A percentile compares a stretch with the other conserved stretches of the same genome.
Conservation (phyloP, 2,113 vertebrate species). For the Xenopus laevis region DNA sequence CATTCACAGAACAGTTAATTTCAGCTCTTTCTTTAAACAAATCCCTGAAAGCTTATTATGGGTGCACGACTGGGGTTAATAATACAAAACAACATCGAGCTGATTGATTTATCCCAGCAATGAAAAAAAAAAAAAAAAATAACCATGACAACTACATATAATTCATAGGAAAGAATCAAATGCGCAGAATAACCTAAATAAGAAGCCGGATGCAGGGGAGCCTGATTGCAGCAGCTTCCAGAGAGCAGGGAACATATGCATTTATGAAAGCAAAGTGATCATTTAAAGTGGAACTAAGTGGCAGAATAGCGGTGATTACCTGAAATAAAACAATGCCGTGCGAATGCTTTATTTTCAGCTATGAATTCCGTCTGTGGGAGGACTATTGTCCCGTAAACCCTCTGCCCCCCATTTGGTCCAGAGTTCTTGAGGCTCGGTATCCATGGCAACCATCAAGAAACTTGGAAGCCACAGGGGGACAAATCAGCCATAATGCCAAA, state of each 20-base stretch:
- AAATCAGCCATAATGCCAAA: conserved; percentile 31
- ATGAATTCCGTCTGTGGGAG: conserved; percentile 36
- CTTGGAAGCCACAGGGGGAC: conserved; percentile 26
- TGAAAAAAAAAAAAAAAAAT: conserved; percentile 13
- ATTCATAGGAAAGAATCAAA: conserved; percentile 35
- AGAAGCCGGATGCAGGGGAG: conserved; percentile 24
- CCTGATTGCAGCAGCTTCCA: conserved; percentile 28
- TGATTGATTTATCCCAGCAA: conserved; percentile 15
- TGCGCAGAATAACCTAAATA: conserved; percentile 37
- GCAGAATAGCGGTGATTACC: conserved; percentile 30
- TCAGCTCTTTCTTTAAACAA: no score
- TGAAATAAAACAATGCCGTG: conserved; percentile 37
- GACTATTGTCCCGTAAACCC: conserved; percentile 38
- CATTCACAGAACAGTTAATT: no score
- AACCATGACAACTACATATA: conserved; percentile 42
- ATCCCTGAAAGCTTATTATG: no score
- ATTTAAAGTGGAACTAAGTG: conserved; percentile 30
- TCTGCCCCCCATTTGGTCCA: conserved; percentile 26
- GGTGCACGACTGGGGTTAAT: conserved; percentile 1
- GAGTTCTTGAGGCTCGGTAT: conserved; percentile 26
- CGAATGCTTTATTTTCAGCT: conserved; percentile 39
- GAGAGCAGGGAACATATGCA: conserved; percentile 9
- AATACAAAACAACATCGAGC: conserved; percentile 19
- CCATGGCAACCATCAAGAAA: conserved; percentile 33
- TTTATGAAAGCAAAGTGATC: conserved; percentile 28